Evolutionary conservation across 2,797 vertebrate genomes (phyloP).

Genomic region (Hyperoplus immaculatus): DNA sequence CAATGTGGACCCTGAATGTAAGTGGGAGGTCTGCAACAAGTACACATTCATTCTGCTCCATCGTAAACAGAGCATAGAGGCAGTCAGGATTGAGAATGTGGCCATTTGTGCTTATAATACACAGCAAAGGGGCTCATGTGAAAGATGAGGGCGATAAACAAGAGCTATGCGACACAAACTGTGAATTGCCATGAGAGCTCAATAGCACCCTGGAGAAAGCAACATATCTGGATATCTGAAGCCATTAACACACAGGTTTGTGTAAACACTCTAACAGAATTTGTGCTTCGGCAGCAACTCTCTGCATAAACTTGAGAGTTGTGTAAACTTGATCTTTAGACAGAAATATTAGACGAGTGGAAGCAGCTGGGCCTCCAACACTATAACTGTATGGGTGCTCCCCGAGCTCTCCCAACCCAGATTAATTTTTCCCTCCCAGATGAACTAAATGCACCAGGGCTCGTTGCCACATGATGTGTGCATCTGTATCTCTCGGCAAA

Average conservation of each 20-base stretch:
- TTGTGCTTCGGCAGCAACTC: conserved; percentile 16
- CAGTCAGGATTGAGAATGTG: background rate
- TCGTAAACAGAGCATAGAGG: background rate
- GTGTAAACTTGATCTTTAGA: background rate
- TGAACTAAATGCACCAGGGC: conserved; percentile 7
- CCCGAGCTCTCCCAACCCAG: conserved; percentile 1
- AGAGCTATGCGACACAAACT: conserved; percentile 44
- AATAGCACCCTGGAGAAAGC: conserved; percentile 52
- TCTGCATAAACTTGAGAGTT: conserved; percentile 1
- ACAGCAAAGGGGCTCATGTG: conserved; percentile 21
- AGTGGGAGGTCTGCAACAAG: conserved; percentile 58
- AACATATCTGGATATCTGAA: conserved; percentile 70
- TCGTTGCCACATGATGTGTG: conserved; percentile 30
- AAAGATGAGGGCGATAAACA: conserved; percentile 45
- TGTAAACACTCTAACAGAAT: conserved; percentile 46
- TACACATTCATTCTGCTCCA: background rate
- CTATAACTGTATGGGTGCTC: background rate
- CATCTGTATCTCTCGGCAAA: conserved; percentile 19
- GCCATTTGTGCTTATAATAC: conserved; percentile 18
- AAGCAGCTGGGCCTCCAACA: background rate
- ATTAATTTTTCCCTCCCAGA: conserved; percentile 21
- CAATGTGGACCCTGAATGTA: background rate
- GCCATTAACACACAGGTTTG: conserved; percentile 57
- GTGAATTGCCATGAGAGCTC: conserved; percentile 40
- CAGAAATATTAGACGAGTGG: conserved; percentile 4